Base-by-base conservation (phyloP, 2,888 invertebrate species). In the Leucoptera coffeella region DNA sequence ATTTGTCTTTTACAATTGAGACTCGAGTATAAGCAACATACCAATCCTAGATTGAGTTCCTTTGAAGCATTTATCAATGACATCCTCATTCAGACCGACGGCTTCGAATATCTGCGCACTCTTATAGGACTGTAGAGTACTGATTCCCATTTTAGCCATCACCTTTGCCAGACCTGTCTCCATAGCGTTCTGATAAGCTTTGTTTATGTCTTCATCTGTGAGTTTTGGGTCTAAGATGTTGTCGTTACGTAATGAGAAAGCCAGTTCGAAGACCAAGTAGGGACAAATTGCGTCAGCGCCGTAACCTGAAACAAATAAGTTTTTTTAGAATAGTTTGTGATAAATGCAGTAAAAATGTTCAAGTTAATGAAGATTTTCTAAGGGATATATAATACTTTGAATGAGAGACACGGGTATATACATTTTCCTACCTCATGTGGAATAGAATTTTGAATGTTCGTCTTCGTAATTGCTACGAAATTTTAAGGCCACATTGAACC, bases 131-230 rank as follows among this genome's bases (percentile, higher is more conserved):
- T 97, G 97, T 21, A 99, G 69, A 0, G 97, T 99, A 30, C 94
- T 95, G 47, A 99, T 99, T 30, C 99, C 99, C 99, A 99, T 99
- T 59, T 99, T 99, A 4, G 99, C 97, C 97, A 99, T 99, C 1
- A 79, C 72, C 35, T 69, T 67, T 13, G 65, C 59, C 3, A 69
- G 35, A 26, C 95, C 95, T 2, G 91, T 82, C 43, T 92, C 92
- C 48, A 89, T 85, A 21, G 96, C 93, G 36, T 85, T 84, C 22
- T 91, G 82, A 58, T 95, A 99, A 38, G 94, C 86, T 31, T 74
- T 61, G 56, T 83, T 94, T 36, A 96, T 84, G 29, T 81, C 77
- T 4, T 84, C 79, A 50, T 96, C 92, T 0, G 82, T 79, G 3
- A 88, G 65, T 3, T 74, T 67, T 1, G 78, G 73, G 39, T 89